These are phyloP conservation scores for Hypotaenidia okinawae DNA, from an alignment of 2,797 vertebrate species.

Conservation along the genomic window DNA sequence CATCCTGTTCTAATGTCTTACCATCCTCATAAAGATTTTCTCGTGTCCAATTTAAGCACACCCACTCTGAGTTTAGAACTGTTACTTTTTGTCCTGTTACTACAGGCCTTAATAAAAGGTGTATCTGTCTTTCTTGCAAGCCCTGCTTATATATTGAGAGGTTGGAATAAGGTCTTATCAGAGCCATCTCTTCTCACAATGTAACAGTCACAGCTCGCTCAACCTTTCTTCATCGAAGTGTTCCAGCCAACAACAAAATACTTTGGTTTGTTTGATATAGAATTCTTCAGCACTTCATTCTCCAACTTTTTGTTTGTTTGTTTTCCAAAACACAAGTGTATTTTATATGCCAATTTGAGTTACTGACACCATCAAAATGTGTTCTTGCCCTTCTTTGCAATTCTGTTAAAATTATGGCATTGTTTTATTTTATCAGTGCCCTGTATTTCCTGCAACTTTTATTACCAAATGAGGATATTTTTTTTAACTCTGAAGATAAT, in stretches of 20 bases:
- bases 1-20: neutral
- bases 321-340: neutral
- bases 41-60: neutral
- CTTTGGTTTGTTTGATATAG: neutral
- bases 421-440: neutral
- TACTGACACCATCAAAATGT: neutral
- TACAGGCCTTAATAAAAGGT: neutral
- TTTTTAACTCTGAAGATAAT: neutral
- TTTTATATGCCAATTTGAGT: neutral
- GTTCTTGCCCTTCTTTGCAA: neutral
- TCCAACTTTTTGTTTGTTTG: accelerated
- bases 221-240: neutral
- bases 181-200: neutral
- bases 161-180: neutral
- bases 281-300: neutral
- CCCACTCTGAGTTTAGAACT: neutral
- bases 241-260: neutral
- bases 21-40: neutral
- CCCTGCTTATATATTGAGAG: accelerated
- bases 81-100: neutral
- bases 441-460: neutral
- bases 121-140: neutral
- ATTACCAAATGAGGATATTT: neutral
- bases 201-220: neutral
- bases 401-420: neutral